phyloP scores from a whole-genome alignment of 2,113 vertebrate genomes.

The Semicossyphus pulcher region DNA sequence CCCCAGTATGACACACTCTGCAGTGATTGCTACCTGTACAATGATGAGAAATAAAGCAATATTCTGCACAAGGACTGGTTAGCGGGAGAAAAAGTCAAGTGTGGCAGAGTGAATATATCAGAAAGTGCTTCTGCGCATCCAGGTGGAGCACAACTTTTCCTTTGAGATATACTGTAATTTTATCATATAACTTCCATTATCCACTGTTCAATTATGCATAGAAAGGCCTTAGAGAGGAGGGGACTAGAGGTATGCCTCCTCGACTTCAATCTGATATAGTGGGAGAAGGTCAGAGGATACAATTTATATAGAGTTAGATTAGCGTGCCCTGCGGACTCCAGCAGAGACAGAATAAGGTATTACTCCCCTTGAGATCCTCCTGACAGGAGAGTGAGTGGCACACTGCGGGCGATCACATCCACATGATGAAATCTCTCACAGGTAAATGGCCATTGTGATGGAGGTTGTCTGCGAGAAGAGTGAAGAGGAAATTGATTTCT shows the following conservation, averaged over 20 bases:
- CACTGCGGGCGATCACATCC: conserved; percentile 34
- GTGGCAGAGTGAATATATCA: conserved; percentile 5
- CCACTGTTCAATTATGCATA: conserved; percentile 46
- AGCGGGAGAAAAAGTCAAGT: conserved; percentile 11
- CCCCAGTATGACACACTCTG: neutral
- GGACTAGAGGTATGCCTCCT: conserved; percentile 13
- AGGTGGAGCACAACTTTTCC: neutral
- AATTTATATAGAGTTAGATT: conserved; percentile 51
- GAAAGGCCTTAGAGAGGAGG: conserved; percentile 7
- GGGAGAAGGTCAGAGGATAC: conserved; percentile 43
- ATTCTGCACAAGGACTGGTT: neutral
- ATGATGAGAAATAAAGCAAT: conserved; percentile 29
- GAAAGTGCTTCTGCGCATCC: conserved; percentile 3
- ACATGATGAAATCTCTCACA: conserved; percentile 60
- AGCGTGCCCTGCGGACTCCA: conserved; percentile 26
- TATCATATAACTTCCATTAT: conserved; percentile 25
- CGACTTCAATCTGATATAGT: conserved; percentile 49
- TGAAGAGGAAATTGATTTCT: conserved; percentile 31
- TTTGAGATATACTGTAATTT: conserved; percentile 16
- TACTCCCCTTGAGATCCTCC: conserved; percentile 42
- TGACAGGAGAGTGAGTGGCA: conserved; percentile 53
- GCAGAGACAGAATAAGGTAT: conserved; percentile 53
- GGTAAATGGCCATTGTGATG: conserved; percentile 53
- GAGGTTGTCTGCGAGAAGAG: conserved; percentile 32
- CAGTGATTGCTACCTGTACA: neutral